Base-by-base conservation (phyloP, 2,888 invertebrate species). In the Papilio protenor region DNA sequence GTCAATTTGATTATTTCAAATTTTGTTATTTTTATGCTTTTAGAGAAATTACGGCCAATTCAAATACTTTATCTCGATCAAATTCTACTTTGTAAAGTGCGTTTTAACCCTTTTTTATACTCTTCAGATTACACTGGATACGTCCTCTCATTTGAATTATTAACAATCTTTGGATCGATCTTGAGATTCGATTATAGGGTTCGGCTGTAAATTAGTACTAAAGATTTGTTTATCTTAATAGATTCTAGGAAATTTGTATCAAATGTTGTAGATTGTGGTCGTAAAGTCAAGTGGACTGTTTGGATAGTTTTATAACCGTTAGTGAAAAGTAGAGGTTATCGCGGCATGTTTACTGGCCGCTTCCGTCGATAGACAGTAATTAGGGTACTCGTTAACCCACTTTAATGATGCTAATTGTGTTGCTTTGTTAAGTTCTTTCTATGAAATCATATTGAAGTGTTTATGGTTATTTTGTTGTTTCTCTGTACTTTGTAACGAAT, bases 321-420 rank as follows among this genome's bases (percentile, higher is more conserved):
- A 77, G n/a, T 49, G 69, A 70, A n/a, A 69, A 69, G 27, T 10
- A 33, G 47, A 70, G 69, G 73, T 74, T 74, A 74, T 77, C 74
- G 27, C 11, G 21, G 16, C 47, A 33, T 69, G 69, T 57, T 69
- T 73, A n/a, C 27, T 23, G 61, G 18, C 47, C 73, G 33, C 40
- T 77, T 77, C 77, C 77, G 69, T 45, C 49, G 77, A 74, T 52
- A 77, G 27, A 59, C 47, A 27, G n/a, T n/a, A 16, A 70, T 55
- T 64, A 27, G 40, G n/a, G 14, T 64, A 40, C 76, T 73, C 77
- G 73, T 74, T 77, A 69, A 59, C 47, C 57, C 33, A 52, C 16
- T 33, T 23, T 47, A 73, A 77, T 18, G 6, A 49, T 21, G 52
- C 47, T 77, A 77, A 77, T 77, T 74, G 49, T 70, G 6, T 45